phyloP scores from a whole-genome alignment of 2,888 invertebrate species.

The Epicampocera succincta region DNA sequence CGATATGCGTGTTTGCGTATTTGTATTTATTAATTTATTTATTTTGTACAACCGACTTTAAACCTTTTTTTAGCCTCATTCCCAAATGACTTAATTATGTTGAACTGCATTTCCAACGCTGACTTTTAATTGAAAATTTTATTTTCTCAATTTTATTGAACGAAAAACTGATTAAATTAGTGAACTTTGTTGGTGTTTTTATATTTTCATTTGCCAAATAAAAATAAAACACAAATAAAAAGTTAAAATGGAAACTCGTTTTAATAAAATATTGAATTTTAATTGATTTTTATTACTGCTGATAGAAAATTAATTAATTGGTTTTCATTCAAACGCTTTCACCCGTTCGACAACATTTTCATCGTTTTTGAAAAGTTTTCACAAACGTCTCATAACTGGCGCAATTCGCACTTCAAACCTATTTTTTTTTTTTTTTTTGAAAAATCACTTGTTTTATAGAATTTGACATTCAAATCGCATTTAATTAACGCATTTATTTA shows the following conservation, averaged over 20 bases:
- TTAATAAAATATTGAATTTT: slow-evolving; percentile 29
- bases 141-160: slow-evolving; percentile 20
- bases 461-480: slow-evolving; percentile 48
- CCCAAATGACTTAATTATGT: slow-evolving; percentile 64
- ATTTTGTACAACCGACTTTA: background rate
- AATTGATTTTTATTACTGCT: slow-evolving; percentile 52
- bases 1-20: background rate
- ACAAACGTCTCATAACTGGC: slow-evolving; percentile 26
- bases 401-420: too few relatives aligned
- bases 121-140: slow-evolving; percentile 7
- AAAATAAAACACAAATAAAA: too few relatives aligned
- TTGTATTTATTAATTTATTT: too few relatives aligned
- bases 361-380: slow-evolving; percentile 34
- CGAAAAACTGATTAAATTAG: slow-evolving; percentile 6
- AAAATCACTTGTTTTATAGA: slow-evolving; percentile 42
- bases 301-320: slow-evolving; percentile 58
- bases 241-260: slow-evolving; percentile 11
- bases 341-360: background rate
- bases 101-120: background rate
- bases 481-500: slow-evolving; percentile 18
- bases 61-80: slow-evolving; percentile 12
- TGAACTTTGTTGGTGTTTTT: slow-evolving; percentile 24
- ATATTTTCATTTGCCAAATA: slow-evolving; percentile 19
- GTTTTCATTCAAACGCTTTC: slow-evolving; percentile 39
- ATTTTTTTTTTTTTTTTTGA: slow-evolving; percentile 29